phyloP scores from a whole-genome alignment of 2,888 invertebrate genomes.

The Elmis aenea region DNA sequence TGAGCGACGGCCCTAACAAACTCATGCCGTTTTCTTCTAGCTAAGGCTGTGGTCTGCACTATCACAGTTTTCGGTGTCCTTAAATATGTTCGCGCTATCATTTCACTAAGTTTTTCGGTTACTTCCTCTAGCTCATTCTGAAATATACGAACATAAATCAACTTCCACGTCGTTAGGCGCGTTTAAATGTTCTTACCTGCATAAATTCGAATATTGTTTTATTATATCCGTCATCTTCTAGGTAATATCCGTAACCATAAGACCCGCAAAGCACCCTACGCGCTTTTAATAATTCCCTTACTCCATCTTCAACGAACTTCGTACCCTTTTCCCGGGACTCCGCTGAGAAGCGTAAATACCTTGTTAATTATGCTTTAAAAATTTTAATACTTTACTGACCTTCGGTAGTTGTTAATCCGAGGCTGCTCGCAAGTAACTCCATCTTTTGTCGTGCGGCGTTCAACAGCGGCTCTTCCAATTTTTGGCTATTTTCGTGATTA shows the following conservation, averaged over 20 bases:
- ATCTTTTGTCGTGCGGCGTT: slow-evolving; percentile 57
- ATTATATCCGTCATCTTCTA: slow-evolving; percentile 61
- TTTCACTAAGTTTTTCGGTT: slow-evolving; percentile 60
- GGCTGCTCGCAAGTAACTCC: slow-evolving; percentile 54
- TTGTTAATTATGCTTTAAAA: background rate
- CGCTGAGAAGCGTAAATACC: slow-evolving; percentile 3
- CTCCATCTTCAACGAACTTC: slow-evolving; percentile 60
- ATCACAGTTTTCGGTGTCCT: slow-evolving; percentile 58
- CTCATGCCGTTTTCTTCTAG: slow-evolving; percentile 58
- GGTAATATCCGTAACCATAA: slow-evolving; percentile 64
- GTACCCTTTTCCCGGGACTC: slow-evolving; percentile 42
- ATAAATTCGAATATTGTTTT: slow-evolving; percentile 64
- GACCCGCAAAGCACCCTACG: slow-evolving; percentile 60
- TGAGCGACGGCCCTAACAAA: slow-evolving; percentile 59
- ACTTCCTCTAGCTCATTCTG: slow-evolving; percentile 63
- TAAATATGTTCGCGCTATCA: slow-evolving; percentile 60
- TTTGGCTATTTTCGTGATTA: slow-evolving; percentile 61
- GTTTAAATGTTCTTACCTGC: slow-evolving; percentile 49
- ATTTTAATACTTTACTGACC: slow-evolving; percentile 30
- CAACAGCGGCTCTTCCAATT: slow-evolving; percentile 58
- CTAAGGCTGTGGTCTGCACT: slow-evolving; percentile 56
- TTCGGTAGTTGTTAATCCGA: slow-evolving; percentile 43
- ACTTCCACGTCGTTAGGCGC: background rate
- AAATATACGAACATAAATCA: too few species aligned
- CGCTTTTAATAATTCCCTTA: slow-evolving; percentile 58